Percentiles rank a stretch among this genome's conserved stretches.
Conservation (phyloP, 2,797 vertebrate species). For the Lagodon rhomboides region DNA sequence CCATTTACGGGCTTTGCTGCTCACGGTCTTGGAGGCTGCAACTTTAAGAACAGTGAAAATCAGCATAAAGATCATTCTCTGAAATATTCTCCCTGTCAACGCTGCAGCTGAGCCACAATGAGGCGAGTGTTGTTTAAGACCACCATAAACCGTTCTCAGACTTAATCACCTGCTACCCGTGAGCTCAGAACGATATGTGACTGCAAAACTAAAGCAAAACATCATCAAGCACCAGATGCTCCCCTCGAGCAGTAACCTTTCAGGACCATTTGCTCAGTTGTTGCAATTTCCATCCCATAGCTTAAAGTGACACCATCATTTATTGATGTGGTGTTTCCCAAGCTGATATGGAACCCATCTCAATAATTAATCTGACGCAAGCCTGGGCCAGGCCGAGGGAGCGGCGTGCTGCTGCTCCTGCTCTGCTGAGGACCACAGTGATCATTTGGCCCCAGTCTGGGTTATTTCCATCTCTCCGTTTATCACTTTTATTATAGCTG, state of each 20-base stretch:
- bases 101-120: slow-evolving; percentile 18
- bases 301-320: slow-evolving; percentile 80
- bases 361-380: slow-evolving; percentile 82
- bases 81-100: slow-evolving; percentile 39
- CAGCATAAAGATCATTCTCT: slow-evolving; percentile 53
- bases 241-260: slow-evolving; percentile 43
- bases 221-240: slow-evolving; percentile 8
- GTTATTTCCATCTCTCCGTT: slow-evolving; percentile 75
- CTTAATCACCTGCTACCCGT: slow-evolving; percentile 30
- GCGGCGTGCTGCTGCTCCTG: slow-evolving; percentile 47
- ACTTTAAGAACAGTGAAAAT: slow-evolving; percentile 52
- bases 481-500: slow-evolving; percentile 80
- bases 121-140: slow-evolving; percentile 17
- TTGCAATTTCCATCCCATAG: slow-evolving; percentile 68
- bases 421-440: slow-evolving; percentile 56
- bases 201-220: slow-evolving; percentile 31
- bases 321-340: slow-evolving; percentile 85
- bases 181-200: slow-evolving; percentile 4
- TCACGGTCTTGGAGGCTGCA: slow-evolving; percentile 39
- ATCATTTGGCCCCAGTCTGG: slow-evolving; percentile 70
- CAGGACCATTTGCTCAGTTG: slow-evolving; percentile 56
- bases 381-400: slow-evolving; percentile 42
- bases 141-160: slow-evolving; percentile 14
- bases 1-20: slow-evolving; percentile 55
- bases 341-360: slow-evolving; percentile 82